Base-by-base conservation (phyloP, 2,888 invertebrate genomes). In the Argynnis bischoffii region DNA sequence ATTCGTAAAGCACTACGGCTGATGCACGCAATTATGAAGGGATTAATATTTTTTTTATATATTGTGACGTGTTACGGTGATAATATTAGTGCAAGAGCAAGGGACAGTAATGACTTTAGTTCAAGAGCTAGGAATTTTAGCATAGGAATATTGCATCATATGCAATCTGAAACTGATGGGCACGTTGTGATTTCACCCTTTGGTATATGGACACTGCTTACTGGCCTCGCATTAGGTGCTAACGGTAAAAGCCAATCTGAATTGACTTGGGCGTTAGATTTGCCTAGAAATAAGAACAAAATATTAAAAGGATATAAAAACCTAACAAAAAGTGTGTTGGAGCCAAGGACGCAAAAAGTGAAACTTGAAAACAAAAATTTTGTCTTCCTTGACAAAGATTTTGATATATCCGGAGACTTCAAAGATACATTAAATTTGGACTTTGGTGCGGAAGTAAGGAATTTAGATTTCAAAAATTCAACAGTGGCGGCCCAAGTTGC, bases 131-230 rank as follows among this genome's bases (percentile, higher is more conserved):
- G 91, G 61, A 92, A 91, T 69, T 92, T 92, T 70, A 92, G 92
- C 69, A 81, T 92, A 13, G 91, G 90, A 73, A 71, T 92, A 1
- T 72, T 92, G n/a, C 84, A 92, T 71, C 80, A 85, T 53, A 90
- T 92, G 3, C 89, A 88, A 21, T 71, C 78, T n/a, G 85, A 89
- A 71, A 86, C 86, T 0, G 79, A 82, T 2, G 88, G 89, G 0
- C 92, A 92, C 74, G 87, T 91, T 0, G 92, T 92, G 64, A 86
- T 92, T 66, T 91, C 92, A 1, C 93, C 93, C 0, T 90, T 91
- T 64, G 93, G 93, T 72, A 88, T 93, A 75, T 93, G 93, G 93
- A 89, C 86, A 11, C 74, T 93, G n/a, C 84, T 93, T 88, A 88
- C 90, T 0, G 91, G 90, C 6, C 81, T 92, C 6, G 85, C 92